Percentiles rank a stretch among this genome's conserved stretches.
Evolutionary conservation across 2,113 vertebrate species (phyloP).

Genomic region (Barnardius zonarius): DNA sequence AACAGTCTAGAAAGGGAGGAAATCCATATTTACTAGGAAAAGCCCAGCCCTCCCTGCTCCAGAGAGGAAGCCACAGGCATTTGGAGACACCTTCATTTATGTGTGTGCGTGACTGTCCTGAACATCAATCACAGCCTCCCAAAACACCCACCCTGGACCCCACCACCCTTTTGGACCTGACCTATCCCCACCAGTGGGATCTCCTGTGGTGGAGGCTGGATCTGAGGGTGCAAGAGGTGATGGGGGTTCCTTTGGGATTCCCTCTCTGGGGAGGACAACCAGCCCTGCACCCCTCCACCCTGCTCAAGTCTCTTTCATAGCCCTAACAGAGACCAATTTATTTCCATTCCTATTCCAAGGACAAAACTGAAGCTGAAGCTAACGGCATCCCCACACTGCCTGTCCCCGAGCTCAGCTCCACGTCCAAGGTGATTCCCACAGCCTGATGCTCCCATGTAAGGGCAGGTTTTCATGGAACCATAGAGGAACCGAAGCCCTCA

Average conservation of each 20-base stretch:
- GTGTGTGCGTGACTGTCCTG: fast-evolving
- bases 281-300: not conserved
- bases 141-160: too few species aligned
- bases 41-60: not conserved
- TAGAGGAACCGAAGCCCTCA: not conserved
- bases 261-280: not conserved
- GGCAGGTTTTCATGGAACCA: not conserved
- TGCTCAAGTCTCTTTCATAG: not conserved
- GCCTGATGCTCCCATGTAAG: fast-evolving
- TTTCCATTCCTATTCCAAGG: not conserved
- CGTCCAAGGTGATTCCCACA: not conserved
- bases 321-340: not conserved
- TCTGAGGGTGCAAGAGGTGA: too few species aligned
- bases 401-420: too few species aligned
- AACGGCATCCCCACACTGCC: not conserved
- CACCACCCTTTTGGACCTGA: fast-evolving
- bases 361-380: not conserved
- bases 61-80: not conserved
- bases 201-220: fast-evolving
- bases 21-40: not conserved
- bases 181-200: not conserved
- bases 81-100: not conserved
- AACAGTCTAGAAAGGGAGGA: not conserved
- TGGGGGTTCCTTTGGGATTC: not conserved
- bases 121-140: not conserved